Evolutionary conservation across 2,888 invertebrate species (phyloP).

Genomic region (Ormyrus labotus): DNA sequence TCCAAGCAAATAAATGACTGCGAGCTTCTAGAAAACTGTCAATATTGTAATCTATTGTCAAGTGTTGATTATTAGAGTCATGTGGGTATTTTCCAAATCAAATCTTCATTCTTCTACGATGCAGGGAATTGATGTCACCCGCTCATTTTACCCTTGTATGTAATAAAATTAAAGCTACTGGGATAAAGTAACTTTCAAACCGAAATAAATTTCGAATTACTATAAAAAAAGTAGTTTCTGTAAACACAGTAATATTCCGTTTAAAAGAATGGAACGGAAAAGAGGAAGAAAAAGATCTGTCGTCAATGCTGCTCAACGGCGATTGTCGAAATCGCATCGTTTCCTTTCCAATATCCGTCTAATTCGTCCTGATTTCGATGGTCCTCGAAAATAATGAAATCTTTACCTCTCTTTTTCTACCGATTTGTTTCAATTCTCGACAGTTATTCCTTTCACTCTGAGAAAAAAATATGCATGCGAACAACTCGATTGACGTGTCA

Average conservation of each 20-base stretch:
- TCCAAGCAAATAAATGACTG: no score
- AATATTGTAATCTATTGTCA: background rate
- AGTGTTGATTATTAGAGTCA: slow-evolving; percentile 28
- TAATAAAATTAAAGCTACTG: no score
- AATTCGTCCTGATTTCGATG: slow-evolving; percentile 16
- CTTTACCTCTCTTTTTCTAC: background rate
- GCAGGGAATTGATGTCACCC: no score
- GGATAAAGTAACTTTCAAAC: background rate
- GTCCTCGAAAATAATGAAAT: slow-evolving; percentile 10
- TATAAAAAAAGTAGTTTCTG: no score
- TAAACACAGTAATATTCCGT: background rate
- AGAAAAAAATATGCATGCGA: no score
- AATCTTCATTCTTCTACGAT: background rate
- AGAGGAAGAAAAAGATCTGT: background rate
- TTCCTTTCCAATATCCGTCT: slow-evolving; percentile 35
- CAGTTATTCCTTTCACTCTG: no score
- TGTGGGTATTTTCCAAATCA: slow-evolving; percentile 19
- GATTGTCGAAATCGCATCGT: slow-evolving; percentile 19
- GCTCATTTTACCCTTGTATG: no score
- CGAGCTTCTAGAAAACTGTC: background rate
- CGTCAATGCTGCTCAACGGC: background rate
- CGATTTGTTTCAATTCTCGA: background rate
- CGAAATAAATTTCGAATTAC: background rate
- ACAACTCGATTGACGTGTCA: no score
- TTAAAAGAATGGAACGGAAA: background rate